These are phyloP conservation scores for Tachysurus vachellii DNA, from an alignment of 2,113 vertebrate genomes.

Conservation along the genomic window DNA sequence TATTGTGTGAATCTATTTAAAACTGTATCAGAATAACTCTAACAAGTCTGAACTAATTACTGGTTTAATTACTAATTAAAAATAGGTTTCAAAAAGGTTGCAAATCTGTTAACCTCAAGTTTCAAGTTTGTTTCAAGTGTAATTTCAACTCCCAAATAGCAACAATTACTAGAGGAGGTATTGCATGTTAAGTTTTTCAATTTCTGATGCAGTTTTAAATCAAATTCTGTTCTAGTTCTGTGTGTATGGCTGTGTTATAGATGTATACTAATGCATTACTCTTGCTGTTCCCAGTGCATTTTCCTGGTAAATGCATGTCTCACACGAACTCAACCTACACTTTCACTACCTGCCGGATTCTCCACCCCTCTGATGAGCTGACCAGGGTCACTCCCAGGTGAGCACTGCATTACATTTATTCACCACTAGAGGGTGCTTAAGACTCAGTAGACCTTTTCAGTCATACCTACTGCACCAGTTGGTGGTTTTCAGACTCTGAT, in stretches of 20 bases:
- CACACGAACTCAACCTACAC: conserved; percentile 97
- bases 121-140: background rate
- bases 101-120: background rate
- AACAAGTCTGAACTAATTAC: background rate
- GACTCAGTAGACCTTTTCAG: background rate
- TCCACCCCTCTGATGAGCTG: conserved; percentile 95
- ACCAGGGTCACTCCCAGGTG: conserved; percentile 93
- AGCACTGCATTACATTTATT: conserved; percentile 51
- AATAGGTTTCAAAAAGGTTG: background rate
- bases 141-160: background rate
- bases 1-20: conserved; percentile 44
- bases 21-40: conserved; percentile 49
- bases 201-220: conserved; percentile 53
- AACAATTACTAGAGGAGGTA: background rate
- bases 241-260: background rate
- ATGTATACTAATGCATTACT: conserved; percentile 34
- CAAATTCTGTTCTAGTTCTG: background rate
- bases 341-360: conserved; percentile 97
- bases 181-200: background rate
- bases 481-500: background rate
- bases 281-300: conserved; percentile 78
- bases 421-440: conserved; percentile 20
- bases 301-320: conserved; percentile 97
- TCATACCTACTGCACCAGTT: background rate
- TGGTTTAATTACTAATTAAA: no score